Percentiles rank a stretch among this genome's conserved stretches.
phyloP scores from a whole-genome alignment of 2,797 vertebrate species.

The Urocyon cinereoargenteus region DNA sequence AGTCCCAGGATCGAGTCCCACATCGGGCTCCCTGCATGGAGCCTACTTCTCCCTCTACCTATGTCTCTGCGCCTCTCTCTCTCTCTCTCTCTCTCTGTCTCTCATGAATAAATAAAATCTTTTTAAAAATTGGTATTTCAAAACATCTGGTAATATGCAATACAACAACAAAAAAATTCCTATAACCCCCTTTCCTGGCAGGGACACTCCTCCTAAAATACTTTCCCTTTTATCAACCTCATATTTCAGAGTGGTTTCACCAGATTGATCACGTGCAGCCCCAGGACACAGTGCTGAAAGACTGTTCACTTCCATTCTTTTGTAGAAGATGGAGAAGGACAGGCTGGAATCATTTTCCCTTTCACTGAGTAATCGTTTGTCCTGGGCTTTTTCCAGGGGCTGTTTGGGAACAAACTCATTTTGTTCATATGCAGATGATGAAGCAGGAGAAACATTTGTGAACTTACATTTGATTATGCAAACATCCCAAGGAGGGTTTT shows the following conservation, averaged over 20 bases:
- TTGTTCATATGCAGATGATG: not conserved
- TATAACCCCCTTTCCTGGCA: not conserved
- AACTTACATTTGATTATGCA: constrained; percentile 44
- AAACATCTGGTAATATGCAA: not conserved
- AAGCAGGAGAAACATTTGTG: constrained; percentile 57
- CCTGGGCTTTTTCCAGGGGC: constrained; percentile 60
- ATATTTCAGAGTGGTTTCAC: not conserved
- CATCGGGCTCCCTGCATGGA: no score
- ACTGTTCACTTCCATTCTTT: not conserved
- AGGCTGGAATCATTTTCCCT: not conserved
- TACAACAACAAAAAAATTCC: not conserved
- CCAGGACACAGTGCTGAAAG: not conserved
- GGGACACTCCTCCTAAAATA: not conserved
- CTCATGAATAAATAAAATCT: no score
- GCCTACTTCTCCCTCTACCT: no score
- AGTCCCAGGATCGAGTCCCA: no score
- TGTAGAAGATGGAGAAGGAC: not conserved
- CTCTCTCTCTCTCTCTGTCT: no score
- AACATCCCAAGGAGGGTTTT: constrained; percentile 61
- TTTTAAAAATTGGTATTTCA: not conserved
- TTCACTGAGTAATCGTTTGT: constrained; percentile 45
- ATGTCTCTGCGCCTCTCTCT: no score
- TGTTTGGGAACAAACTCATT: constrained; percentile 61
- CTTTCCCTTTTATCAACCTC: not conserved
- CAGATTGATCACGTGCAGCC: not conserved